A percentile compares a stretch with the other conserved stretches of the same genome.
Evolutionary conservation across 2,797 vertebrate species (phyloP).

Genomic region (Cephalopachus bancanus): DNA sequence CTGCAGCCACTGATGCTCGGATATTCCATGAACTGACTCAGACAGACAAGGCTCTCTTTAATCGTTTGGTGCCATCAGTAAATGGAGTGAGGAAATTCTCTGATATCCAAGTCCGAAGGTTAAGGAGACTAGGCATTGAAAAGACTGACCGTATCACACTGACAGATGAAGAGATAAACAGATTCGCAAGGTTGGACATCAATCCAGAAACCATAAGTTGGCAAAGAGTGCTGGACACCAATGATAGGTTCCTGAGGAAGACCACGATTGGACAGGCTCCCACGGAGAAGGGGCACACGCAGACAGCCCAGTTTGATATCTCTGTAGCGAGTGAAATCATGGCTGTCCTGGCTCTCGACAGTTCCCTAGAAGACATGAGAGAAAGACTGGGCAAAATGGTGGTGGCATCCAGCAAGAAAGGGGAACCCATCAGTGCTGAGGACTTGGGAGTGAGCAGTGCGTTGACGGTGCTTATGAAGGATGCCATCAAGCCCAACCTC

Average conservation of each 20-base stretch:
- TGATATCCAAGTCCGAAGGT: too few species aligned
- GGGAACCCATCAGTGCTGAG: slow-evolving; percentile 95
- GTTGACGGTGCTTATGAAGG: slow-evolving; percentile 97
- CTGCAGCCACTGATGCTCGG: too few species aligned
- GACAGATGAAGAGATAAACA: slow-evolving; percentile 95
- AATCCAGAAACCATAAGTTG: slow-evolving; percentile 96
- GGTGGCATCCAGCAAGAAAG: slow-evolving; percentile 95
- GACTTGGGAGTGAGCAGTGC: slow-evolving; percentile 99
- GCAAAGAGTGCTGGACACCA: slow-evolving; percentile 99
- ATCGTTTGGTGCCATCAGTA: too few species aligned
- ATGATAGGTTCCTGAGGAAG: slow-evolving; percentile 97
- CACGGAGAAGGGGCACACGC: slow-evolving; percentile 96
- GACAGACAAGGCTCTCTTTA: too few species aligned
- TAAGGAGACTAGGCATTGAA: slow-evolving; percentile 94
- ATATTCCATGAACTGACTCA: too few species aligned
- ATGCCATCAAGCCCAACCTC: slow-evolving; percentile 98
- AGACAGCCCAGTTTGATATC: slow-evolving; percentile 98
- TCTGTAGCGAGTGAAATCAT: slow-evolving; percentile 99
- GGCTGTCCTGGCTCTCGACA: slow-evolving; percentile 97
- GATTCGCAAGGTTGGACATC: slow-evolving; percentile 96
- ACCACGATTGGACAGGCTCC: slow-evolving; percentile 97
- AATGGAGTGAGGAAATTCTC: too few species aligned
- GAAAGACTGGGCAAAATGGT: slow-evolving; percentile 96
- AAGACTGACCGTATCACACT: slow-evolving; percentile 94
- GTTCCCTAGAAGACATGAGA: slow-evolving; percentile 95